Evolutionary conservation across 1,140 invertebrate genomes (phyloP).

Genomic region (Vanessa atalanta): DNA sequence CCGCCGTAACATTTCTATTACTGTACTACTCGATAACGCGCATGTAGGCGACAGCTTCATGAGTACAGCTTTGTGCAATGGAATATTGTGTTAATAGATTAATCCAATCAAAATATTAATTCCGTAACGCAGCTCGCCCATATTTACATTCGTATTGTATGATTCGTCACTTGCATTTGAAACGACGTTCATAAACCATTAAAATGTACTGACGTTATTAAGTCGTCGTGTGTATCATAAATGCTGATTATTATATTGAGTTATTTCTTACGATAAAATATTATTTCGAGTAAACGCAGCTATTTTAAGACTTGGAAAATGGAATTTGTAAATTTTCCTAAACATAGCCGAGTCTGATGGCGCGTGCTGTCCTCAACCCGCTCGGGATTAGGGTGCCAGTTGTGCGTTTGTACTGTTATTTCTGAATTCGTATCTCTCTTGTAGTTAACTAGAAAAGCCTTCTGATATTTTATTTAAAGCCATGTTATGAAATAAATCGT

Average conservation of each 20-base stretch:
- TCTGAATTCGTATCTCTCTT: slow-evolving; percentile 52
- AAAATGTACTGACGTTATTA: not conserved
- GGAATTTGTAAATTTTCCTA: slow-evolving; percentile 70
- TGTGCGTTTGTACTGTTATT: slow-evolving; percentile 68
- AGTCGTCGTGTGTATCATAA: not conserved
- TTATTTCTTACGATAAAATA: not conserved
- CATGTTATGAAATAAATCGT: not conserved
- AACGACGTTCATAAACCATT: slow-evolving; percentile 55
- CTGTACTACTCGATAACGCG: slow-evolving; percentile 14
- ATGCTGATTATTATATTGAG: not conserved
- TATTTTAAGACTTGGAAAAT: slow-evolving; percentile 45
- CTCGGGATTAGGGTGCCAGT: slow-evolving; percentile 67
- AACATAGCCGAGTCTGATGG: slow-evolving; percentile 47
- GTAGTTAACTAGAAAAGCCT: slow-evolving; percentile 61
- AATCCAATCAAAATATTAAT: slow-evolving; percentile 79
- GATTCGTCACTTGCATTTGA: slow-evolving; percentile 64
- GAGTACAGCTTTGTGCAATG: slow-evolving; percentile 56
- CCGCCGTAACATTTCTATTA: slow-evolving; percentile 12
- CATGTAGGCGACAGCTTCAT: slow-evolving; percentile 33
- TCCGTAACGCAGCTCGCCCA: slow-evolving; percentile 64
- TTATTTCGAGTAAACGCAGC: not conserved
- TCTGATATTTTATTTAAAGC: slow-evolving; percentile 19
- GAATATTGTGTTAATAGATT: slow-evolving; percentile 76
- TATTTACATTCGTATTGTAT: slow-evolving; percentile 73
- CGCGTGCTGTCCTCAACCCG: slow-evolving; percentile 62